Percentiles rank a stretch among this genome's conserved stretches.
phyloP scores from a whole-genome alignment of 1,140 invertebrate genomes.

The Chlorops oryzae region DNA sequence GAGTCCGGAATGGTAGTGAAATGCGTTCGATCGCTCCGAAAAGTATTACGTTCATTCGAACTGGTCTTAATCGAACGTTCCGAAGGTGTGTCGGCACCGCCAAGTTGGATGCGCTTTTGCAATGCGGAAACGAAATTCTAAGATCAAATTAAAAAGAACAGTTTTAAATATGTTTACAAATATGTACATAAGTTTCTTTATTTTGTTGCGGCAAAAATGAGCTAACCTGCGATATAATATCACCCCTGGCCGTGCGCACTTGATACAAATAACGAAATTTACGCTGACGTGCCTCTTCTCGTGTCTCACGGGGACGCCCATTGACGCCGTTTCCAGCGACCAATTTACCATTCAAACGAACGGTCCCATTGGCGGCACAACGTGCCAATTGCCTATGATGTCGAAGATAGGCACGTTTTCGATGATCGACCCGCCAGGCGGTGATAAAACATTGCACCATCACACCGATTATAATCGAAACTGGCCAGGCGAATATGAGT shows the following conservation, averaged over 20 bases:
- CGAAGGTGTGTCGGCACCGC: conserved; percentile 44
- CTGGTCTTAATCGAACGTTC: conserved; percentile 49
- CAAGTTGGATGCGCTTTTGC: conserved; percentile 59
- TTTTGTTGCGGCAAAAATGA: conserved; percentile 4
- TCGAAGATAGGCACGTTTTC: conserved; percentile 38
- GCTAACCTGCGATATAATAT: conserved; percentile 78
- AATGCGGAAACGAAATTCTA: conserved; percentile 76
- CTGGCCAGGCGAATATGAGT: conserved; percentile 41
- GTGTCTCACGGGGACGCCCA: conserved; percentile 58
- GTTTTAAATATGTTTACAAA: neutral
- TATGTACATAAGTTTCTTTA: conserved; percentile 1
- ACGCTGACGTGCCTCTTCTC: conserved; percentile 70
- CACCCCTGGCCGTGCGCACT: conserved; percentile 78
- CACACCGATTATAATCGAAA: conserved; percentile 41
- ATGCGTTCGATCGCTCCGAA: conserved; percentile 68
- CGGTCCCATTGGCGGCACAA: conserved; percentile 25
- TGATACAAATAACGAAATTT: conserved; percentile 86
- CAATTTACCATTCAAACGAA: conserved; percentile 31
- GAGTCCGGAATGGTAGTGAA: conserved; percentile 52
- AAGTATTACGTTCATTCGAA: conserved; percentile 61
- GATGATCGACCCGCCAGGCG: conserved; percentile 45
- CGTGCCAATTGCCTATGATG: conserved; percentile 30
- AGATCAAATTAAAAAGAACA: neutral
- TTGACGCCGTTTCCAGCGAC: too few species aligned
- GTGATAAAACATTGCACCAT: conserved; percentile 47